Conservation (phyloP, 2,797 vertebrate genomes). For the Helicolenus hilgendorfi region DNA sequence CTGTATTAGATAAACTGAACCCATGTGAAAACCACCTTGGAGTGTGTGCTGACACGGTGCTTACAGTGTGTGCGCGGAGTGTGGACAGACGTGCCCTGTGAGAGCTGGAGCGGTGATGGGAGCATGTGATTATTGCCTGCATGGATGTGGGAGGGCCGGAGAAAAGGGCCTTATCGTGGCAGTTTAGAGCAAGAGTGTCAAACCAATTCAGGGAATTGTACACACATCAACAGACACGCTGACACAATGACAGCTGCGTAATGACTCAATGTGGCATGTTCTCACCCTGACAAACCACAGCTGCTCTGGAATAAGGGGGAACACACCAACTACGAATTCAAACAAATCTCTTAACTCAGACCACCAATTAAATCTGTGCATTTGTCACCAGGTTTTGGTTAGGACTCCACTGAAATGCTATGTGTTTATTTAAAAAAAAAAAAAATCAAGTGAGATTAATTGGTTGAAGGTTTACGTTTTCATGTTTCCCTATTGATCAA, state of each 20-base stretch:
- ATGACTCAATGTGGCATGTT: conserved; percentile 39
- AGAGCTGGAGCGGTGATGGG: conserved; percentile 49
- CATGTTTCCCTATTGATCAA: conserved; percentile 46
- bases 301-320: not conserved
- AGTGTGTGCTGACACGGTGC: conserved; percentile 65
- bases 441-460: conserved; percentile 55
- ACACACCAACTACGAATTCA: conserved; percentile 18
- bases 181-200: conserved; percentile 68
- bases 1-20: conserved; percentile 33
- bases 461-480: conserved; percentile 50
- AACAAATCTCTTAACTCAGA: conserved; percentile 27
- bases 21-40: conserved; percentile 58
- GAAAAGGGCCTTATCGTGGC: conserved; percentile 19
- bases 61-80: conserved; percentile 69
- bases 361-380: conserved; percentile 5
- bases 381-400: conserved; percentile 34
- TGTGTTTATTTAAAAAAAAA: conserved; percentile 61
- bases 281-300: conserved; percentile 50
- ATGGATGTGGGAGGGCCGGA: not conserved
- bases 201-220: conserved; percentile 70
- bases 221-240: conserved; percentile 51
- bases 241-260: conserved; percentile 48
- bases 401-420: not conserved
- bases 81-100: conserved; percentile 67
- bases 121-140: conserved; percentile 25